phyloP scores from a whole-genome alignment of 2,113 vertebrate genomes.

The Lontra canadensis region DNA sequence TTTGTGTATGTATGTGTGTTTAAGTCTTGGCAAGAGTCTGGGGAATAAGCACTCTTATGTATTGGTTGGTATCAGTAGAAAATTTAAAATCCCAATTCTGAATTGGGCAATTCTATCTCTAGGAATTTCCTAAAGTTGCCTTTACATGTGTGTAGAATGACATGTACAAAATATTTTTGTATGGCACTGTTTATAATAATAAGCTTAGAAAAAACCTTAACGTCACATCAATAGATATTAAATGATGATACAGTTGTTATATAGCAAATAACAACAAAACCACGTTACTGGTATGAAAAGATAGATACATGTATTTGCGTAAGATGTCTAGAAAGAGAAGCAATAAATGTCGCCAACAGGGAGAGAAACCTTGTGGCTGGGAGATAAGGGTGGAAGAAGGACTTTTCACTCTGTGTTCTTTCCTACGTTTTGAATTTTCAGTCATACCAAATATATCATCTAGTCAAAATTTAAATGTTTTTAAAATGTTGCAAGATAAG shows the following conservation, averaged over 20 bases:
- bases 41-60: background rate
- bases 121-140: background rate
- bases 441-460: background rate
- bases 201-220: slow-evolving; percentile 22
- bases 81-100: background rate
- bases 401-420: background rate
- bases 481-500: slow-evolving; percentile 1
- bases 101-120: background rate
- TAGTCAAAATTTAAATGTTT: background rate
- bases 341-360: too few species aligned
- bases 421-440: background rate
- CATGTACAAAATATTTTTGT: background rate
- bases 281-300: background rate
- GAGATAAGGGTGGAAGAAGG: background rate
- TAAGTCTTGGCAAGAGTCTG: background rate
- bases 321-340: background rate
- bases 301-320: background rate
- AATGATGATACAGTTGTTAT: background rate
- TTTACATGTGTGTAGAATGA: background rate
- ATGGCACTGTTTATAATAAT: background rate
- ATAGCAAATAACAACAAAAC: background rate
- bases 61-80: background rate
- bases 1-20: background rate
- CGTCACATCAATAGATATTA: background rate
- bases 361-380: background rate